Evolutionary conservation across 2,888 invertebrate genomes (phyloP), one percentile per base, ranked within the genome.

Genomic region (Rhamnusium bicolor): DNA sequence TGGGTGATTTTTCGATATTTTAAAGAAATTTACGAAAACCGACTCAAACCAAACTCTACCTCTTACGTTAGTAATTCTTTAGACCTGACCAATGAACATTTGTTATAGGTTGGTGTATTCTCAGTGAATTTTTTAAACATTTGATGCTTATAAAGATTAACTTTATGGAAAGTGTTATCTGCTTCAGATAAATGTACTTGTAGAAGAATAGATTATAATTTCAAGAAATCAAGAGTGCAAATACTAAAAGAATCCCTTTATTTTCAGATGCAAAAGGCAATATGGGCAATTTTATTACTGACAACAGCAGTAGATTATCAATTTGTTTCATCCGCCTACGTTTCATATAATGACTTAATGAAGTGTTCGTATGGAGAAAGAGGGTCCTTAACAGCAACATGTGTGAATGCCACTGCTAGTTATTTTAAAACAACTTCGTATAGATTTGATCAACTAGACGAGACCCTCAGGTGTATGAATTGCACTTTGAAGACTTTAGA

Each of bases 321-420:
- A 16, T 56, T 56, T 27, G 67, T 54, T 5, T n/a, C 67, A 46
- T 67, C 60, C 12, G 16, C 72, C 56, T 63, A 27, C 24, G 70
- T 74, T 19, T 24, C 69, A n/a, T 8, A 70, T 0, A 68, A 56
- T 21, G 79, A 80, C 40, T 19, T 76, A 21, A 85, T 85, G 84
- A 86, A 85, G 79, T 88, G 88, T 68, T 80, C 84, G 0, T 88
- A 88, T 71, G 87, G 87, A 8, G 87, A 87, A 69, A 80, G 88
- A 68, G 88, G 88, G n/a, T 88, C 87, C 4, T 74, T 88, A 29
- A 88, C 86, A 3, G 85, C 87, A 8, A 87, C 87, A 1, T 88
- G 88, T 66, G 79, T 84, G 8, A 86, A 87, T 71, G 87, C 87
- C n/a, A 84, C 84, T 0, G 75, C 86, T 0, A 70, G 56, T 12